Evolutionary conservation across 2,888 invertebrate genomes (phyloP).

Genomic region (Lepidocyrtinus sp.): DNA sequence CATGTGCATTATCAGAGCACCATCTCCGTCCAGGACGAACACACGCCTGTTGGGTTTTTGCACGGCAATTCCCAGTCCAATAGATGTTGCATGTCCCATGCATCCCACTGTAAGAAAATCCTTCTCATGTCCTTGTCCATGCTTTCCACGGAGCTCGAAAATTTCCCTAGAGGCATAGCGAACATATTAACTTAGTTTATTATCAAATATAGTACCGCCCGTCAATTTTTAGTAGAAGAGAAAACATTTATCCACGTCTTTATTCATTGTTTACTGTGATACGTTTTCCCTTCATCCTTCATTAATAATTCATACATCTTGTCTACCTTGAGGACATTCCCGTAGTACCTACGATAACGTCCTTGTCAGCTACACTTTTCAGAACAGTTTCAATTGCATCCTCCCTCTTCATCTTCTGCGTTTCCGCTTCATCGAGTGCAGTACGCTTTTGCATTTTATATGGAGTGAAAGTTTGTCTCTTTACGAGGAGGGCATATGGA

Average conservation of each 20-base stretch:
- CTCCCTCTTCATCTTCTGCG: slow-evolving; percentile 72
- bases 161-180: slow-evolving; percentile 72
- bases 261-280: no score
- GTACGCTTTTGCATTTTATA: slow-evolving; percentile 70
- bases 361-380: slow-evolving; percentile 71
- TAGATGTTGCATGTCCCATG: slow-evolving; percentile 74
- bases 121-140: slow-evolving; percentile 72
- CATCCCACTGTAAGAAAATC: slow-evolving; percentile 74
- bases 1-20: slow-evolving; percentile 74
- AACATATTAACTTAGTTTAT: no score
- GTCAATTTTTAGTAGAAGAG: no score
- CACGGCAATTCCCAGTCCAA: slow-evolving; percentile 73
- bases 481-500: slow-evolving; percentile 73
- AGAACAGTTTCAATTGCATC: slow-evolving; percentile 72
- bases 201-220: no score
- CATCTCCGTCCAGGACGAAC: slow-evolving; percentile 73
- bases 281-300: no score
- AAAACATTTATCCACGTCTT: no score
- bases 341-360: slow-evolving; percentile 73
- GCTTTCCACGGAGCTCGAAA: slow-evolving; percentile 72
- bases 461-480: slow-evolving; percentile 73
- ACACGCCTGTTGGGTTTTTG: slow-evolving; percentile 72
- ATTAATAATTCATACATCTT: no score
- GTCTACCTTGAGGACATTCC: slow-evolving; percentile 73
- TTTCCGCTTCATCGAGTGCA: slow-evolving; percentile 63